A percentile compares a stretch with the other conserved stretches of the same genome.
phyloP scores from a whole-genome alignment of 1,140 invertebrate genomes.

The Hermetia illucens region DNA sequence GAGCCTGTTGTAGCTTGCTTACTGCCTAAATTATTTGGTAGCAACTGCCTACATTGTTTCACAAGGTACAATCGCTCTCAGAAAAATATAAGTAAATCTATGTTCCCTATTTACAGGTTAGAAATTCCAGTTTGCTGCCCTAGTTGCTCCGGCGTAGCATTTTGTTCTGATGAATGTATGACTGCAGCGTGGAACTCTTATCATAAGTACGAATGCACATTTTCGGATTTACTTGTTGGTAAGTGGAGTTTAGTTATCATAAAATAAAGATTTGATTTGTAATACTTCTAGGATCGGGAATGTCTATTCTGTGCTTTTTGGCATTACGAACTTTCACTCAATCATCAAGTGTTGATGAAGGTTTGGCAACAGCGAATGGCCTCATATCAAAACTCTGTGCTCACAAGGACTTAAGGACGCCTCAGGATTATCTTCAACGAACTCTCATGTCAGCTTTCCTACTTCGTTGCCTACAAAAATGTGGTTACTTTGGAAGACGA shows the following conservation, averaged over 20 bases:
- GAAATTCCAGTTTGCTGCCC: constrained; percentile 54
- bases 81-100: not conserved
- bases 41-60: constrained; percentile 75
- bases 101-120: constrained; percentile 29
- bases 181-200: constrained; percentile 48
- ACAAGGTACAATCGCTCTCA: constrained; percentile 33
- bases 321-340: constrained; percentile 62
- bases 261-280: constrained; percentile 2
- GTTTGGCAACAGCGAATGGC: constrained; percentile 30
- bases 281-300: constrained; percentile 49
- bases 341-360: constrained; percentile 18
- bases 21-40: constrained; percentile 51
- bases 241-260: constrained; percentile 7
- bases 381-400: constrained; percentile 45
- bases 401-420: constrained; percentile 43
- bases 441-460: constrained; percentile 66
- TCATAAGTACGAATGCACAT: constrained; percentile 70
- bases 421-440: constrained; percentile 60
- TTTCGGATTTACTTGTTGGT: constrained; percentile 57
- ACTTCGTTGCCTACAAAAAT: constrained; percentile 50
- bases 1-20: constrained; percentile 59
- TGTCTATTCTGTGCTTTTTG: constrained; percentile 62
- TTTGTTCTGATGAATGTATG: constrained; percentile 57
- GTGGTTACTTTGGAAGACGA: constrained; percentile 39
- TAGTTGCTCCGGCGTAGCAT: constrained; percentile 57